Conservation (phyloP, 2,888 invertebrate species). For the Nephrotoma flavescens region DNA sequence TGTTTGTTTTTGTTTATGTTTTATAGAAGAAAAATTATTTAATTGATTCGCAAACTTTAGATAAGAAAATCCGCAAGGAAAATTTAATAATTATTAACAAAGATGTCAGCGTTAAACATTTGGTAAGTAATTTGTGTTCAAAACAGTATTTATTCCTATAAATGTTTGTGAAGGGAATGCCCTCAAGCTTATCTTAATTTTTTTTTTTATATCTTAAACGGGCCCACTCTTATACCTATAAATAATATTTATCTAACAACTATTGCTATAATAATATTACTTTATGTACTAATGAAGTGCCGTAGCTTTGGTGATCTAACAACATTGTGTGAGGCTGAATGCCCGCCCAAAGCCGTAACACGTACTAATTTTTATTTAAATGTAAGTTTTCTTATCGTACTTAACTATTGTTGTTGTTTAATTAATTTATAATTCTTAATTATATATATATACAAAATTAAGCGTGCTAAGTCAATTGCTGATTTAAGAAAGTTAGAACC, state of each 20-base stretch:
- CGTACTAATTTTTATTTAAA: slow-evolving; percentile 9
- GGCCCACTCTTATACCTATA: not conserved
- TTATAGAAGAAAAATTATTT: not conserved
- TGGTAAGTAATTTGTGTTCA: slow-evolving; percentile 12
- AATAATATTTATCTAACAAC: not conserved
- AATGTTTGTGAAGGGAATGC: not conserved
- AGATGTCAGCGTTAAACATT: slow-evolving; percentile 15
- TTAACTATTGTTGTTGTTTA: not conserved
- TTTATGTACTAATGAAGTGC: slow-evolving; percentile 11
- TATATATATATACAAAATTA: not conserved
- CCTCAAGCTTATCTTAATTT: not conserved
- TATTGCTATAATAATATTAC: not conserved
- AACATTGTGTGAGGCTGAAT: slow-evolving; percentile 10
- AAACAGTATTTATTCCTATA: not conserved
- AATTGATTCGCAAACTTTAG: not conserved
- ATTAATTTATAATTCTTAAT: not conserved
- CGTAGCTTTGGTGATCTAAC: slow-evolving; percentile 18
- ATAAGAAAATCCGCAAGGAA: not conserved
- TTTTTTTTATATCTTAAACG: not conserved
- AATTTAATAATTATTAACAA: slow-evolving; percentile 6
- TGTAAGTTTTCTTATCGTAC: slow-evolving; percentile 11
- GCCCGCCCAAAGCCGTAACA: not conserved
- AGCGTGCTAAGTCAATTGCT: slow-evolving; percentile 17
- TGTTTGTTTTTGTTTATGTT: not conserved
- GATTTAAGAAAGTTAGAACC: slow-evolving; percentile 13